Evolutionary conservation across 2,888 invertebrate species (phyloP).

Genomic region (Dichetophora obliterata): DNA sequence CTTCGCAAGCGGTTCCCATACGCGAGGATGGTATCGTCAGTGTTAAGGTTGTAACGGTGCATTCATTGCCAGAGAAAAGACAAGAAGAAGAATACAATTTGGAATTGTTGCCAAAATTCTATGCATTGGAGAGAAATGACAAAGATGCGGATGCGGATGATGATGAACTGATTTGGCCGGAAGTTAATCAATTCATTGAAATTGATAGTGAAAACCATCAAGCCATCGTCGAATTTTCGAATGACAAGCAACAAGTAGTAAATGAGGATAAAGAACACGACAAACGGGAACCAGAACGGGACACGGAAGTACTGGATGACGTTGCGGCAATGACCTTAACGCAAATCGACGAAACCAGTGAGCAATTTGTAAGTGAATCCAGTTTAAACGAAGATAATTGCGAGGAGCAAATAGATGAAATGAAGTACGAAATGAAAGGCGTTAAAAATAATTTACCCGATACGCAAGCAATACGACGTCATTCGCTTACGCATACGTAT

Average conservation of each 20-base stretch:
- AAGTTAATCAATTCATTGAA: constrained; percentile 33
- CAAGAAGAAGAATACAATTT: constrained; percentile 7
- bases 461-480: constrained; percentile 37
- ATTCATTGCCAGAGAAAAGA: constrained; percentile 40
- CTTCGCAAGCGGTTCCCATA: constrained; percentile 57
- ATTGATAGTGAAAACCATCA: not conserved
- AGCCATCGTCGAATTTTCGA: constrained; percentile 15
- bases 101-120: not conserved
- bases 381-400: constrained; percentile 24
- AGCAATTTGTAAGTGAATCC: constrained; percentile 31
- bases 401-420: constrained; percentile 47
- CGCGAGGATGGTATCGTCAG: constrained; percentile 38
- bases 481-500: constrained; percentile 31
- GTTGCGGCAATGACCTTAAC: constrained; percentile 1
- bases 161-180: constrained; percentile 26
- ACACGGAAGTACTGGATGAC: constrained; percentile 16
- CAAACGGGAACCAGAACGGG: not conserved
- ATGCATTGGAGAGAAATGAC: not conserved
- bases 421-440: constrained; percentile 61
- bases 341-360: constrained; percentile 51
- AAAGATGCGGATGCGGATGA: not conserved
- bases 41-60: constrained; percentile 15
- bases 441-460: constrained; percentile 46
- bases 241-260: constrained; percentile 8
- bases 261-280: constrained; percentile 10